A percentile compares a stretch with the other conserved stretches of the same genome.
These are phyloP conservation scores for Microctonus hyperodae DNA, from an alignment of 2,888 invertebrate genomes.

Conservation along the genomic window DNA sequence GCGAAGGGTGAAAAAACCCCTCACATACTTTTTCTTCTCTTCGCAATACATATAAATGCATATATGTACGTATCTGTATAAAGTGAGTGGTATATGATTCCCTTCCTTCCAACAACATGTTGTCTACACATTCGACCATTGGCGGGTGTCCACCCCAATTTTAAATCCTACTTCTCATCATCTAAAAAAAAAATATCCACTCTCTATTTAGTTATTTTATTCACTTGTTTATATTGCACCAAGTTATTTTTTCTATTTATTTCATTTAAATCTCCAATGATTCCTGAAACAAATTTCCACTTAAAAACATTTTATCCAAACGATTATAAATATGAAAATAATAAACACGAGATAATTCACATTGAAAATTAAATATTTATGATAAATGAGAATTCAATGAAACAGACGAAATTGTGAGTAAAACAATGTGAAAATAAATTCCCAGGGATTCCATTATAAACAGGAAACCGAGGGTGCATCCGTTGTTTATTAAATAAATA, in stretches of 20 bases:
- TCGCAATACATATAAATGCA: not conserved
- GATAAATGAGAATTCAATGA: not conserved
- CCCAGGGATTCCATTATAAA: slow-evolving; percentile 21
- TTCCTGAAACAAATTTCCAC: too few species aligned
- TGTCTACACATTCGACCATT: slow-evolving; percentile 19
- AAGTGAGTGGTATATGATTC: slow-evolving; percentile 33
- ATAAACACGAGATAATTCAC: too few species aligned
- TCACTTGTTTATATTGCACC: not conserved
- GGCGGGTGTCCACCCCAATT: slow-evolving; percentile 31
- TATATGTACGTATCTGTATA: not conserved
- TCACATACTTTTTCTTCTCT: slow-evolving; percentile 35
- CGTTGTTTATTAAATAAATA: slow-evolving; percentile 62
- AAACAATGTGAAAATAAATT: slow-evolving; percentile 17
- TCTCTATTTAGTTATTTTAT: not conserved
- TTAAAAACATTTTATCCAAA: too few species aligned
- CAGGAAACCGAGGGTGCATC: slow-evolving; percentile 34
- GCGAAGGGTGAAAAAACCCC: slow-evolving; percentile 47
- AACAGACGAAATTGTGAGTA: not conserved
- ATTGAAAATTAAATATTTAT: too few species aligned
- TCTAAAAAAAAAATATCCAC: not conserved
- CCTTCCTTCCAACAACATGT: slow-evolving; percentile 25
- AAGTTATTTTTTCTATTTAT: not conserved
- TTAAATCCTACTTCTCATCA: slow-evolving; percentile 42
- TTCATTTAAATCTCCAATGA: not conserved
- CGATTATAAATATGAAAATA: too few species aligned